phyloP scores from a whole-genome alignment of 2,113 vertebrate genomes.

The Hemiprocne comata region DNA sequence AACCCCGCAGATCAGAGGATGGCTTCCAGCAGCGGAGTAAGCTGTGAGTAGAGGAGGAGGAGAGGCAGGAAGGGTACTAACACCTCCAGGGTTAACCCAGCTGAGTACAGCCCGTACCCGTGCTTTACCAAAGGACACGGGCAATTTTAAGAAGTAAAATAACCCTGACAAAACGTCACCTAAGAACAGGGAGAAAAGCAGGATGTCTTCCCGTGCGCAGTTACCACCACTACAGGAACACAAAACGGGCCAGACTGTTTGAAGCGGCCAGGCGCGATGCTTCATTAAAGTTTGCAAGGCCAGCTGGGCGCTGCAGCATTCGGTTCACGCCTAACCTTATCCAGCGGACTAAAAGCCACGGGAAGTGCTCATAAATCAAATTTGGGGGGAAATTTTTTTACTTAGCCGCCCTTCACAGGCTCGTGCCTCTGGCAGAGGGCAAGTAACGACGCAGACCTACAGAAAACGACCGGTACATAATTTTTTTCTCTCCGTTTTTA shows the following conservation, averaged over 20 bases:
- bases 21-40: not conserved
- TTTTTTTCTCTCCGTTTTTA: not conserved
- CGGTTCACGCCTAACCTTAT: not conserved
- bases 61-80: not conserved
- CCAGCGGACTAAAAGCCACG: not conserved
- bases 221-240: accelerated
- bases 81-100: not conserved
- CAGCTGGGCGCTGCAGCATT: not conserved
- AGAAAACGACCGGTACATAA: accelerated
- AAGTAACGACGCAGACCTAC: not conserved
- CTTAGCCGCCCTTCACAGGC: accelerated
- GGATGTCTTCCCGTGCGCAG: accelerated
- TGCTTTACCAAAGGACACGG: not conserved
- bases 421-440: not conserved
- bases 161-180: accelerated
- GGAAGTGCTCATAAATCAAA: accelerated
- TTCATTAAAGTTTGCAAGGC: not conserved
- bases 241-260: accelerated
- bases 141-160: not conserved
- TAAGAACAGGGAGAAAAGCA: accelerated
- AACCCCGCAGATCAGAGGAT: not conserved
- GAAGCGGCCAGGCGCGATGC: not conserved
- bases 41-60: accelerated
- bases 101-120: accelerated
- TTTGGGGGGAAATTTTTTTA: accelerated